phyloP scores from a whole-genome alignment of 2,797 vertebrate species.

The Aldrovandia affinis region DNA sequence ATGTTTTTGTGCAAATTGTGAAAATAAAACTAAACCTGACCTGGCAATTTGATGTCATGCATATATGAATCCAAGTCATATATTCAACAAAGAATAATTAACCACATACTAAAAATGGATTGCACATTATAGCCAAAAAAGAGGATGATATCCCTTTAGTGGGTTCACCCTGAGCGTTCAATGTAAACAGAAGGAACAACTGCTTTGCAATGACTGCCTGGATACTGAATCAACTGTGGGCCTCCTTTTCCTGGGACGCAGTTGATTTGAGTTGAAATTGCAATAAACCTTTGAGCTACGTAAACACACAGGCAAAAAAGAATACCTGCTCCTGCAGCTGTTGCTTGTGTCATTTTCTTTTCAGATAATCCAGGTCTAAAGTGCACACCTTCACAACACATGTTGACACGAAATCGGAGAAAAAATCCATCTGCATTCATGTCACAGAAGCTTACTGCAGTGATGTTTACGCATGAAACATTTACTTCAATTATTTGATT shows the following conservation, averaged over 20 bases:
- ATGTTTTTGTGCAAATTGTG: not conserved
- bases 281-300: not conserved
- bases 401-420: not conserved
- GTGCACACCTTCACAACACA: not conserved
- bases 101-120: not conserved
- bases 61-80: not conserved
- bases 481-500: not conserved
- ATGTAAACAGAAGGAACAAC: not conserved
- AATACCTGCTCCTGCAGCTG: not conserved
- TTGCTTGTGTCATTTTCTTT: not conserved
- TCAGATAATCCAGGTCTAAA: not conserved
- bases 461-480: not conserved
- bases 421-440: not conserved
- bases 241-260: not conserved
- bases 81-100: not conserved
- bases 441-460: not conserved
- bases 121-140: not conserved
- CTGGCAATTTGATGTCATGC: not conserved
- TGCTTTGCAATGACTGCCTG: not conserved
- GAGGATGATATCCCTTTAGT: not conserved
- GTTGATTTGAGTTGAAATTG: conserved; percentile 3
- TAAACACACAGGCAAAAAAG: not conserved
- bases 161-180: not conserved
- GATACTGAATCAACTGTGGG: not conserved
- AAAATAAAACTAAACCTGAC: not conserved